phyloP scores from a whole-genome alignment of 2,888 invertebrate genomes.

The Leucophora obtusa region DNA sequence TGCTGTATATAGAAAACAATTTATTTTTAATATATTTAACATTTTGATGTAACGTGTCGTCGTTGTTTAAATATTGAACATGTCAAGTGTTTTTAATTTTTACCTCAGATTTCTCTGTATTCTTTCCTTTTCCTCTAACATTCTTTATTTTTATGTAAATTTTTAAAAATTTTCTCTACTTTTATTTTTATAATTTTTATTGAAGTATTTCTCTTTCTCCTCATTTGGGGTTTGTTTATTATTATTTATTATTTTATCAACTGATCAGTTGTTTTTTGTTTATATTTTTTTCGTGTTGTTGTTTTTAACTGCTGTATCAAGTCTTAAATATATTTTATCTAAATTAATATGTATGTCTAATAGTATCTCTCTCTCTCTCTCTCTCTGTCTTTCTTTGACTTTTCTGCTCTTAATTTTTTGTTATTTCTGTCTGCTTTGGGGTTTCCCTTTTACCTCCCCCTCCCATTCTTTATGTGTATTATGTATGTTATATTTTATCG shows the following conservation, averaged over 20 bases:
- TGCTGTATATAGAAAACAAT: no score
- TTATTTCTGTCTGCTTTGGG: conserved; percentile 9
- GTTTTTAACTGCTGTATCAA: background rate
- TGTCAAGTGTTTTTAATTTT: conserved; percentile 19
- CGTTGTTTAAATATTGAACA: background rate
- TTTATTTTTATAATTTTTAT: conserved; percentile 14
- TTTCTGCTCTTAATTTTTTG: conserved; percentile 3
- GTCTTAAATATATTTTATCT: no score
- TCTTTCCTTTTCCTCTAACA: background rate
- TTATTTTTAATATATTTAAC: background rate
- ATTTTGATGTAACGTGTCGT: conserved; percentile 9
- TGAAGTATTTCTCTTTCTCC: background rate
- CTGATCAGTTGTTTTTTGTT: conserved; percentile 64
- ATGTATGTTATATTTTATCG: conserved; percentile 38
- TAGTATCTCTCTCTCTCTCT: background rate
- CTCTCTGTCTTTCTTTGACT: background rate
- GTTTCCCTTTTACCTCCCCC: background rate
- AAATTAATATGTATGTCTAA: background rate
- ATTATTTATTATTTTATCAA: conserved; percentile 22
- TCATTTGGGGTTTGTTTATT: conserved; percentile 31
- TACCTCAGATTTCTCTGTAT: conserved; percentile 21
- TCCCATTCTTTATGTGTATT: background rate
- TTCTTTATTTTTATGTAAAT: conserved; percentile 4
- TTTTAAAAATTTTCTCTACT: background rate
- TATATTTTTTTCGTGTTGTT: conserved; percentile 52